phyloP scores from a whole-genome alignment of 2,888 invertebrate species.

The Allophyes oxyacanthae region DNA sequence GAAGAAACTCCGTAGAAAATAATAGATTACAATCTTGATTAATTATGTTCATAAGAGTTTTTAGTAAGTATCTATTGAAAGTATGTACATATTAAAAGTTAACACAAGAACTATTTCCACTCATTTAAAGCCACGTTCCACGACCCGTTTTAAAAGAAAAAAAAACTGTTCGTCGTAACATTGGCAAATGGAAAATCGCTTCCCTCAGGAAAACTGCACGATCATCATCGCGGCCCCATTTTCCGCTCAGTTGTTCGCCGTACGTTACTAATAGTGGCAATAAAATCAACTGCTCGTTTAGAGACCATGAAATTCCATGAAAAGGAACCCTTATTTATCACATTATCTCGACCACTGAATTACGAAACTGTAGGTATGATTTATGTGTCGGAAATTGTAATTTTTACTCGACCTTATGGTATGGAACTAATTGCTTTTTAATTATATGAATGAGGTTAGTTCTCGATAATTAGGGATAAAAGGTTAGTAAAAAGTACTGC shows the following conservation, averaged over 20 bases:
- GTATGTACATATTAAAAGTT: too few relatives aligned
- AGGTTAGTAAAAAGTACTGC: conserved; percentile 15
- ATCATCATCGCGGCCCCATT: conserved; percentile 32
- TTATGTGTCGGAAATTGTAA: conserved; percentile 15
- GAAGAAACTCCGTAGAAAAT: too few relatives aligned
- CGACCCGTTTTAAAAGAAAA: not conserved
- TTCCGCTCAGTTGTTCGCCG: conserved; percentile 21
- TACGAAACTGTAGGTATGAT: conserved; percentile 7
- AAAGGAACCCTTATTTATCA: conserved; percentile 5
- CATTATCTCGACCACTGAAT: conserved; percentile 3
- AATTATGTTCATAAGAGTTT: too few relatives aligned
- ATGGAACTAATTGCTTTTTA: conserved; percentile 19
- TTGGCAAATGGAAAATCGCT: conserved; percentile 14
- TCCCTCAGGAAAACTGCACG: conserved; percentile 20
- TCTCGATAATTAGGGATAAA: conserved; percentile 15
- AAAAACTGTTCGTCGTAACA: too few relatives aligned
- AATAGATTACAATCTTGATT: too few relatives aligned
- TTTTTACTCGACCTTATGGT: conserved; percentile 37
- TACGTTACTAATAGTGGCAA: conserved; percentile 31
- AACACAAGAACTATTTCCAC: not conserved
- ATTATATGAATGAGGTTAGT: conserved; percentile 22
- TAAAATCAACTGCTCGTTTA: conserved; percentile 31
- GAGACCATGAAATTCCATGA: conserved; percentile 6
- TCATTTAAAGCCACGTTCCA: not conserved
- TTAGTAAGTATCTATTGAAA: too few relatives aligned